Evolutionary conservation across 2,113 vertebrate genomes (phyloP), one percentile per base, ranked within the genome.

Genomic region (Petrocephalus zakoni): DNA sequence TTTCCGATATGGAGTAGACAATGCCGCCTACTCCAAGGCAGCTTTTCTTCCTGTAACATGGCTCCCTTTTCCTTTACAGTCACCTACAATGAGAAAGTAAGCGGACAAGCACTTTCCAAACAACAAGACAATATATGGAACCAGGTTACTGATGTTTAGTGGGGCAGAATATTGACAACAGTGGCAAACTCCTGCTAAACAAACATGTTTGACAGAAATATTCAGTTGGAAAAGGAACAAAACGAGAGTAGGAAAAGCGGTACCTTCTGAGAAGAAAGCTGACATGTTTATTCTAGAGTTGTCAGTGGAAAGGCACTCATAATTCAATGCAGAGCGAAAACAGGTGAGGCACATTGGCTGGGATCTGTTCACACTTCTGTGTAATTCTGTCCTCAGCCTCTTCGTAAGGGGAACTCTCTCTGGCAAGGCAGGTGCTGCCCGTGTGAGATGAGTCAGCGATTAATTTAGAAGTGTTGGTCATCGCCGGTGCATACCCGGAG

Each of bases 281-380:
- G 82, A 84, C 82, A 25, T 49, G 82, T 47, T 52, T 51, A 47
- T 84, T 49, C 9, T 51, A 52, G 82, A 51, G 22, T 1, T 25
- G 82, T 84, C 82, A 84, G 46, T 49, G 42, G 42, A 82, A 82
- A 82, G 42, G 82, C 82, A 29, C 46, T 51, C 46, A 25, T 52
- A 84, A 47, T 84, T 84, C 82, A 52, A 49, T 84, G 82, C 42
- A 84, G 42, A n/a, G 82, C 8, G 82, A 84, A 84, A 84, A 84
- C 82, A 84, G 82, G 82, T 84, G 82, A 84, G 46, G 10, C 37
- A 84, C 17, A 47, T 84, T 84, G 82, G n/a, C 82, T 84, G 82
- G 49, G 49, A 25, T 84, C 47, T n/a, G 51, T 49, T 84, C 82
- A 84, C 82, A 84, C 49, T 84, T 84, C 46, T 51, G 21, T 52